Evolutionary conservation across 2,888 invertebrate species (phyloP).

Genomic region (Amphipyra berbera): DNA sequence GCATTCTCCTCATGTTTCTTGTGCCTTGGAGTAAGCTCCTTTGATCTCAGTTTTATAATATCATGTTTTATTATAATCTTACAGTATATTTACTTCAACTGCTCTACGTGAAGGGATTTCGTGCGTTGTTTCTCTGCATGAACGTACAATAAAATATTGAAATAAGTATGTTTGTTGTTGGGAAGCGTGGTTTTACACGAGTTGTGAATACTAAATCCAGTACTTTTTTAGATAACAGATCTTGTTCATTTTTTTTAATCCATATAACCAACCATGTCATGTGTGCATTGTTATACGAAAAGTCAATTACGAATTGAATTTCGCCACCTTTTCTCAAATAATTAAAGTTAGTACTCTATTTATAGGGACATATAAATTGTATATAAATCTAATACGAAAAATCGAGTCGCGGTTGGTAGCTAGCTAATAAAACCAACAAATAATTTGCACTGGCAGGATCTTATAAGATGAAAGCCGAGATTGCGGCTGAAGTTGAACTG

Average conservation of each 20-base stretch:
- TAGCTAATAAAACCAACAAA: slow-evolving; percentile 26
- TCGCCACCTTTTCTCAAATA: too few species aligned
- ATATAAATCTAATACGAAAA: too few species aligned
- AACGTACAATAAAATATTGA: slow-evolving; percentile 48
- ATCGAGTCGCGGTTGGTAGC: neutral
- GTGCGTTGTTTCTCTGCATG: slow-evolving; percentile 19
- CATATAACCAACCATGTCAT: neutral
- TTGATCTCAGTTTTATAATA: slow-evolving; percentile 41
- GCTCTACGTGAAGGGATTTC: slow-evolving; percentile 40
- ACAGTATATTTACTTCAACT: slow-evolving; percentile 39
- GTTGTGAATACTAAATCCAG: slow-evolving; percentile 29
- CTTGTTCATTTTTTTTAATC: slow-evolving; percentile 9
- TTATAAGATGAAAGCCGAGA: slow-evolving; percentile 23
- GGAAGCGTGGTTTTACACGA: slow-evolving; percentile 10
- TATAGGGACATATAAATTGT: too few species aligned
- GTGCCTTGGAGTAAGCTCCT: slow-evolving; percentile 23
- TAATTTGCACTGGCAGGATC: slow-evolving; percentile 12
- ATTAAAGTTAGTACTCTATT: too few species aligned
- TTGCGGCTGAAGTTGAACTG: slow-evolving; percentile 41
- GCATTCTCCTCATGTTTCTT: slow-evolving; percentile 29
- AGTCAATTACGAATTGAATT: too few species aligned
- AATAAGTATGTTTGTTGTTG: slow-evolving; percentile 29
- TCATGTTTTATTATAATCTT: slow-evolving; percentile 48
- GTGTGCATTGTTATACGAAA: too few species aligned
- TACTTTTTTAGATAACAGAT: slow-evolving; percentile 2